A percentile compares a stretch with the other conserved stretches of the same genome.
Conservation (phyloP, 2,888 invertebrate species). For the Polyploca ridens region DNA sequence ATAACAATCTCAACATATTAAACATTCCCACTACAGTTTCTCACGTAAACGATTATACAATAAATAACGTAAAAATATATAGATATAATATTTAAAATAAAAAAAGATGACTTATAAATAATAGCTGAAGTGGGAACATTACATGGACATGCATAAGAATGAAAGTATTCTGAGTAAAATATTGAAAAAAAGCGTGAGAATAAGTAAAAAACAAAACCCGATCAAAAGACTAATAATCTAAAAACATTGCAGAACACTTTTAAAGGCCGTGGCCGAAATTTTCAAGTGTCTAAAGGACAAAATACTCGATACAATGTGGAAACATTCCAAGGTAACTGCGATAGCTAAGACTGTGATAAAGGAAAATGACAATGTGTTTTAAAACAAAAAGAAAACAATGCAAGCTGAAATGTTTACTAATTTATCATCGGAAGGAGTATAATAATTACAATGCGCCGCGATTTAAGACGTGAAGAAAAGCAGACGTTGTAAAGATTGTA, state of each 20-base stretch:
- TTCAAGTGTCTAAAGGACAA: not conserved
- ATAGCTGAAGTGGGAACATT: too few species aligned
- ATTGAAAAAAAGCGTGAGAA: not conserved
- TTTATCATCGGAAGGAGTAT: constrained; percentile 2
- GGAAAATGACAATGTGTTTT: constrained; percentile 2
- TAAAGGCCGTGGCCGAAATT: not conserved
- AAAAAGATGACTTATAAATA: too few species aligned
- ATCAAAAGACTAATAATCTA: not conserved
- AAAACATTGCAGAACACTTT: not conserved
- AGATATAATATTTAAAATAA: too few species aligned
- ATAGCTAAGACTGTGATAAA: not conserved
- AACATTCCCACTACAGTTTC: too few species aligned
- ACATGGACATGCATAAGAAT: too few species aligned
- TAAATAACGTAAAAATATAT: too few species aligned
- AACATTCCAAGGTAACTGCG: not conserved
- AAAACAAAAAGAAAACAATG: constrained; percentile 5
- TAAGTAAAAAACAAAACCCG: not conserved
- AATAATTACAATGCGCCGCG: not conserved
- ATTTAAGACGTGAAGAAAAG: not conserved
- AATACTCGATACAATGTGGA: constrained; percentile 1
- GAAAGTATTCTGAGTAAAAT: too few species aligned
- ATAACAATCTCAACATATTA: too few species aligned
- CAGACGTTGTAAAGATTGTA: not conserved
- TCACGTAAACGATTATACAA: too few species aligned
- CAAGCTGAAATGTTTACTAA: not conserved